phyloP scores from a whole-genome alignment of 2,113 vertebrate genomes.

The Hepsetus odoe region DNA sequence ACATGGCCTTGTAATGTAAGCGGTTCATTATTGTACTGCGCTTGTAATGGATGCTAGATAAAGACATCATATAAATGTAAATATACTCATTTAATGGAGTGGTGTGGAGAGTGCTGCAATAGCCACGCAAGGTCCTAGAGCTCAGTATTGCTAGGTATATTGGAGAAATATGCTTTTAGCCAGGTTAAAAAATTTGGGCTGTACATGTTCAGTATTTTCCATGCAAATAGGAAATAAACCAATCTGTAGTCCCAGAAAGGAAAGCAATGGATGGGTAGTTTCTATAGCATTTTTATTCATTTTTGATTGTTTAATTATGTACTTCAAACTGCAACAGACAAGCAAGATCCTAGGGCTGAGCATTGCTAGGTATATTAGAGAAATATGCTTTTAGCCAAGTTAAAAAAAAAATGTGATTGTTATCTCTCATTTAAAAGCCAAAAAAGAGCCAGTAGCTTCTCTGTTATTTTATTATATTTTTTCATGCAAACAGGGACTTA shows the following conservation, averaged over 20 bases:
- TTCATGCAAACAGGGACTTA: slow-evolving; percentile 40
- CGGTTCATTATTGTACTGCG: slow-evolving; percentile 33
- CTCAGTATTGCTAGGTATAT: slow-evolving; percentile 12
- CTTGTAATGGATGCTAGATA: slow-evolving; percentile 30
- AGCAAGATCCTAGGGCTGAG: background rate
- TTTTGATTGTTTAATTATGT: background rate
- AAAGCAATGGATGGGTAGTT: background rate
- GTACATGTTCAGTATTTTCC: slow-evolving; percentile 6
- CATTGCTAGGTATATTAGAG: slow-evolving; percentile 19
- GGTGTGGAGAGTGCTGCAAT: background rate
- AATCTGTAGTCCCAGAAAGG: background rate
- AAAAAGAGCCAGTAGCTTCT: too few species aligned
- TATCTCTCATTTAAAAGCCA: too few species aligned
- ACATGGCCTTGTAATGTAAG: slow-evolving; percentile 24
- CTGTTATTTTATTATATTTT: slow-evolving; percentile 2
- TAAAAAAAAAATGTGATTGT: too few species aligned
- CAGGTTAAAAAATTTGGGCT: slow-evolving; percentile 13
- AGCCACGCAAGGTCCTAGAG: background rate
- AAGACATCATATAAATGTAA: slow-evolving; percentile 25
- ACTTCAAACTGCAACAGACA: background rate
- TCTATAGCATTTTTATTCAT: background rate
- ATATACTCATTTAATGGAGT: slow-evolving; percentile 24
- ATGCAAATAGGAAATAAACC: slow-evolving; percentile 35
- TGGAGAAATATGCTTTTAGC: background rate
- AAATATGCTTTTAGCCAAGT: slow-evolving; percentile 1